A percentile compares a stretch with the other conserved stretches of the same genome.
These are phyloP conservation scores for Armadillidium nasatum DNA, from an alignment of 1,140 invertebrate genomes.

Conservation along the genomic window DNA sequence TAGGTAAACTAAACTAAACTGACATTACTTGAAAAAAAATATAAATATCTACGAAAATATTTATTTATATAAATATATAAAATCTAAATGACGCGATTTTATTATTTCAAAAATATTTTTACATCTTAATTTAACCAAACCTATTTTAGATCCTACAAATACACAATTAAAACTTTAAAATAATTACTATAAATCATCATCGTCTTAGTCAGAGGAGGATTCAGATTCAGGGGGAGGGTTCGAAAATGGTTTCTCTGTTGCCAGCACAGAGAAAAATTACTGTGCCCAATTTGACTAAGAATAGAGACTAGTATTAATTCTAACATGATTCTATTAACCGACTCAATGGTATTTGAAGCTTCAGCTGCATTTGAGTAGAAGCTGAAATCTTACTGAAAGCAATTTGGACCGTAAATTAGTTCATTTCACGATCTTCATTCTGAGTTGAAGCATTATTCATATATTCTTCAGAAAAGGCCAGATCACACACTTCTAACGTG, in stretches of 20 bases:
- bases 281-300: not conserved
- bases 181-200: not conserved
- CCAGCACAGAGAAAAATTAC: not conserved
- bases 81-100: no score
- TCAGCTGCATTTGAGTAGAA: not conserved
- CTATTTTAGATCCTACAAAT: no score
- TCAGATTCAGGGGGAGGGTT: not conserved
- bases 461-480: not conserved
- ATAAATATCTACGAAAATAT: no score
- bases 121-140: no score
- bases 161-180: not conserved
- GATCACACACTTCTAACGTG: not conserved
- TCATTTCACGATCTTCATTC: not conserved
- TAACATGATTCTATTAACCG: not conserved
- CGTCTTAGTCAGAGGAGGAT: not conserved
- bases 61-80: no score
- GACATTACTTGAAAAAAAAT: no score
- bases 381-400: not conserved
- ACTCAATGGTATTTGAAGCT: not conserved
- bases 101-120: no score
- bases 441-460: not conserved
- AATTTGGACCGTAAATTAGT: not conserved
- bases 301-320: not conserved
- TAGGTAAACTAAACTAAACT: no score
- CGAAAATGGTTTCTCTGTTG: not conserved